Percentiles rank a stretch among this genome's conserved stretches.
Evolutionary conservation across 2,797 vertebrate genomes (phyloP).

Genomic region (Phrynocephalus vlangalii): DNA sequence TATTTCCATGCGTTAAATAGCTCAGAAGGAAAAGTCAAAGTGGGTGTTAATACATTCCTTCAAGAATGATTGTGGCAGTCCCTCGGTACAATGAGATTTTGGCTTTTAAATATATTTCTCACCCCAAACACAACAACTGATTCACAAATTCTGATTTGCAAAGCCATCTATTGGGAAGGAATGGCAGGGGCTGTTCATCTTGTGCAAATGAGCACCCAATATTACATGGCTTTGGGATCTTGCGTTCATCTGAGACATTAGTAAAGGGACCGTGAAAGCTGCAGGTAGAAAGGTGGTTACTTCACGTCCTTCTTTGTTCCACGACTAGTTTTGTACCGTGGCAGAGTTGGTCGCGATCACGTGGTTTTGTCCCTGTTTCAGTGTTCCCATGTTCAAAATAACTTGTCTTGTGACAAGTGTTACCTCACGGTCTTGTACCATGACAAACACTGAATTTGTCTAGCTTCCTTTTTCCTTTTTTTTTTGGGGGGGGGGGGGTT

Average conservation of each 20-base stretch:
- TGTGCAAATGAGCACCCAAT: background rate
- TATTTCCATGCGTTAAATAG: slow-evolving; percentile 41
- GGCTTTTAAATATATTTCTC: background rate
- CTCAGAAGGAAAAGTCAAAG: slow-evolving; percentile 51
- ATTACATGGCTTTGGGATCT: background rate
- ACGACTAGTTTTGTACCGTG: no score
- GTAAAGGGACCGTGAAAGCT: background rate
- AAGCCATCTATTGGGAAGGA: background rate
- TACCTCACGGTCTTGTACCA: no score
- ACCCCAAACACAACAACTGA: background rate
- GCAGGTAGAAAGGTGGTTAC: no score
- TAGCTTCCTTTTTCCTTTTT: no score
- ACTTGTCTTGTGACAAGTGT: no score
- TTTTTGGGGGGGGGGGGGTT: no score
- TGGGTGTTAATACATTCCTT: slow-evolving; percentile 16
- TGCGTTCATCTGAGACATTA: background rate
- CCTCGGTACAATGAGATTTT: background rate
- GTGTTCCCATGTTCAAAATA: no score
- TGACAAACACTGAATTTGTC: no score
- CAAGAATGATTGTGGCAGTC: background rate
- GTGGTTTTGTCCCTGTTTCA: no score
- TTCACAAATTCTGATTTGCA: background rate
- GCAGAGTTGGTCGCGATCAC: no score
- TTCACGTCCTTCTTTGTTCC: no score
- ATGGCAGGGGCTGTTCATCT: background rate